Conservation (phyloP, 1,140 invertebrate species). For the Drosophila bocki region DNA sequence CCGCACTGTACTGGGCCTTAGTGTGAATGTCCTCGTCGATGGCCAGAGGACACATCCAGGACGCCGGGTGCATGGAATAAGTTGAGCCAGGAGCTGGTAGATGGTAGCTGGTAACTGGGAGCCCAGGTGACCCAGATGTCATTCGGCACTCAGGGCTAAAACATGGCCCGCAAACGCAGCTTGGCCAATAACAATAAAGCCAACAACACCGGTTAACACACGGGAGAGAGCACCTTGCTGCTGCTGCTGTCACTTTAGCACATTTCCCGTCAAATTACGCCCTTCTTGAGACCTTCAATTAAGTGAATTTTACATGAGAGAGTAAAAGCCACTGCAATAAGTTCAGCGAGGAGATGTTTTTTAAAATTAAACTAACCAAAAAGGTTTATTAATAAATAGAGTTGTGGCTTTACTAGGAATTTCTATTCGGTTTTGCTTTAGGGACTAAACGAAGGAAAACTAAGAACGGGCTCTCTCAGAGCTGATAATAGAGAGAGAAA, state of each 20-base stretch:
- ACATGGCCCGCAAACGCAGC: slow-evolving; percentile 59
- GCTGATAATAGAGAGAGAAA: not conserved
- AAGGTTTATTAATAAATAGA: not conserved
- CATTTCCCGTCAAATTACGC: slow-evolving; percentile 17
- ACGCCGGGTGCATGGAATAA: slow-evolving; percentile 37
- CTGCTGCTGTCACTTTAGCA: slow-evolving; percentile 36
- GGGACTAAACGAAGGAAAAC: not conserved
- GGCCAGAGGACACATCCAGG: slow-evolving; percentile 24
- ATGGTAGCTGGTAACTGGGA: not conserved
- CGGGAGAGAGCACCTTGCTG: slow-evolving; percentile 1
- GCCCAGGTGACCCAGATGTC: slow-evolving; percentile 80
- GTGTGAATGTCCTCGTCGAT: slow-evolving; percentile 44
- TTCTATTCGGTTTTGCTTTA: not conserved
- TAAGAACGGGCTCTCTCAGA: not conserved
- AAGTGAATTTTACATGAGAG: not conserved
- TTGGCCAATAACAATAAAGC: slow-evolving; percentile 79
- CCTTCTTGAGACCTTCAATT: not conserved
- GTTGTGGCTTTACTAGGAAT: not conserved
- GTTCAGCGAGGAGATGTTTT: not conserved
- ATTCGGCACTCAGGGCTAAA: slow-evolving; percentile 70
- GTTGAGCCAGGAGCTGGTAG: slow-evolving; percentile 41
- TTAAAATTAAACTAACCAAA: not conserved
- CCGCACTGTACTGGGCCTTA: slow-evolving; percentile 16
- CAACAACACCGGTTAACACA: slow-evolving; percentile 25
- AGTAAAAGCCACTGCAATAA: not conserved